phyloP scores from a whole-genome alignment of 2,797 vertebrate species.

The Podarcis lilfordi region DNA sequence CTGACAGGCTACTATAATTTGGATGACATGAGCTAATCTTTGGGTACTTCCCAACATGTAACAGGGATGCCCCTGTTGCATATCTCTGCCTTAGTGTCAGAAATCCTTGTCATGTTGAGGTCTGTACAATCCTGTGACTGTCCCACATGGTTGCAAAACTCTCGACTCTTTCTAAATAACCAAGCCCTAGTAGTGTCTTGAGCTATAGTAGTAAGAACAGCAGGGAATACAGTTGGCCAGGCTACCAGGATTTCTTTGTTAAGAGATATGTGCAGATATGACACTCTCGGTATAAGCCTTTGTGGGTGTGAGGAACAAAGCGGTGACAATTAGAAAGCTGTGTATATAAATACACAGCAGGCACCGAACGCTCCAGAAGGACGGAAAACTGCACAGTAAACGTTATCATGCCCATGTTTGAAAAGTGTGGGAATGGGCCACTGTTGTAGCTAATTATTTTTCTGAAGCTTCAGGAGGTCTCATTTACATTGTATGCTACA shows the following conservation, averaged over 20 bases:
- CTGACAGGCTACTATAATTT: neutral
- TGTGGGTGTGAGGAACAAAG: neutral
- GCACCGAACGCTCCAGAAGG: slow-evolving; percentile 51
- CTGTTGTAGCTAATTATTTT: slow-evolving; percentile 77
- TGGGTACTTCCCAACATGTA: neutral
- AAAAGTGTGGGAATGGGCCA: slow-evolving; percentile 76
- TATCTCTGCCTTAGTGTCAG: neutral
- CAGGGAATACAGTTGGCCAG: slow-evolving; percentile 38
- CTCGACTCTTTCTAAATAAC: neutral
- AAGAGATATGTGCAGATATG: slow-evolving; percentile 11
- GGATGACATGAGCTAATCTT: neutral
- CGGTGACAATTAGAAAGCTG: slow-evolving; percentile 62
- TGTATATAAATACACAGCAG: slow-evolving; percentile 70
- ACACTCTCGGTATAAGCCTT: slow-evolving; percentile 41
- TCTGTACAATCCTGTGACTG: neutral
- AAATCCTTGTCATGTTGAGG: neutral
- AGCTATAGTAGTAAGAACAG: neutral
- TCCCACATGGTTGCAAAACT: neutral
- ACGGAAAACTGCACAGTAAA: slow-evolving; percentile 64
- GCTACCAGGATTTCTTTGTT: slow-evolving; percentile 15
- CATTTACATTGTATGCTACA: slow-evolving; percentile 73
- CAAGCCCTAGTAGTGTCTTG: neutral
- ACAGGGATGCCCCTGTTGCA: neutral
- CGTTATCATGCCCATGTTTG: slow-evolving; percentile 59
- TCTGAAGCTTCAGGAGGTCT: slow-evolving; percentile 76